Evolutionary conservation across 2,113 vertebrate genomes (phyloP), one percentile per base, ranked within the genome.

Genomic region (Neolamprologus cancellatus): DNA sequence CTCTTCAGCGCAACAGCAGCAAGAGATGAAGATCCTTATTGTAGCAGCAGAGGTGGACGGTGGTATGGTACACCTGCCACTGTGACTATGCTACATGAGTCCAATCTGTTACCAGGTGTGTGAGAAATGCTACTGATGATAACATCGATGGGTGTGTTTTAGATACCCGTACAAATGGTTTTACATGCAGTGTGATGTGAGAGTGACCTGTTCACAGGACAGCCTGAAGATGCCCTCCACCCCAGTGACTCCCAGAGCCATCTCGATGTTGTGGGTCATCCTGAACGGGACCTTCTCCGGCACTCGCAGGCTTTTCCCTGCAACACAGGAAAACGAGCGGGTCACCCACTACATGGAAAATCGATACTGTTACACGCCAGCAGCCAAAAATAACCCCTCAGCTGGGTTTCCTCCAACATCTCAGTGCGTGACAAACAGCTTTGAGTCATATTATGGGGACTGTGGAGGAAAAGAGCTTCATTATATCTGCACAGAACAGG

Each of bases 221-320:
- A 99, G 98, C 88, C 98, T 97, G 94, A 99, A 99, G 91, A 99
- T 98, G 17, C 99, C 99, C 93, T 99, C 99, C 34, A 99, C 98
- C 82, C 98, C 98, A 0, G 98, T 99, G 28, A 99, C 99, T 82
- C 99, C 99, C 71, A 99, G 94, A 0, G 98, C 99, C 0, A 97
- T 97, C 94, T 98, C 98, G 32, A 99, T 99, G 90, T 99, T 99
- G 92, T 99, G 99, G 0, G 99, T 99, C 99, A 99, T 99, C 82
- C 99, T 97, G 94, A 99, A 99, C 0, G 99, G 99, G 28, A 99
- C 99, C 94, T 99, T 99, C 93, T 99, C 99, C 4, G 99, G 98
- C 13, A 99, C 99, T 61, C 99, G 96, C 78, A 99, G 96, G 89
- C 99, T 99, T 92, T 99, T 99, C 44, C 98, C 98, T 99, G 94